Base-by-base conservation (phyloP, 1,140 invertebrate genomes). In the Sycophila sp. region DNA sequence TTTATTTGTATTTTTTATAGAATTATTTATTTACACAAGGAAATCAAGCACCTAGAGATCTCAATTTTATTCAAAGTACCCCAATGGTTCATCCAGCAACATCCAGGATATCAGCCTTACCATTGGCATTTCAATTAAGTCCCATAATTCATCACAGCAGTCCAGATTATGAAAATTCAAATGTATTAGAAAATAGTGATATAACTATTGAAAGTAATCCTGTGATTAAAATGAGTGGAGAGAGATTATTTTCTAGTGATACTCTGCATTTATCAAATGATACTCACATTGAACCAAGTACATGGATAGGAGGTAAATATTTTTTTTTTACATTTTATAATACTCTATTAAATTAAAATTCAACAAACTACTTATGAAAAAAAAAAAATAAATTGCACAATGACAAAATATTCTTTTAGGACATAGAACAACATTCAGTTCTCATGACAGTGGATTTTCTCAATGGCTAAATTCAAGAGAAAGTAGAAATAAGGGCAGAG, bases 81-180 rank as follows among this genome's bases (percentile, higher is more conserved):
- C 84, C 85, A 10, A 82, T 86, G 81, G 51, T 86, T 30, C 79
- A 75, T 56, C 73, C 84, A 8, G 19, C 79, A 56, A 56, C 76
- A 17, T 80, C 83, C 2, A 80, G 77, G 78, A 71, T 83, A 47
- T 76, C 79, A 69, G 71, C 78, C 24, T 75, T 85, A 49, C 79
- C 84, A 28, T 64, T 85, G 26, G 81, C 83, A 63, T 86, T 86
- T 71, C 83, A 86, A 75, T 74, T 86, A n/a, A 86, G 85, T 76
- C 85, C 84, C 13, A 86, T 86, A 42, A 79, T 83, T 72, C 81
- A 78, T 30, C 78, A 83, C 45, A 74, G 73, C 56, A 71, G 34
- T 26, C 34, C 42, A 19, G 75, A 81, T 63, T 60, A 63, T 72
- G 69, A 77, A 66, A 77, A 74, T 55, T 68, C 74, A 69, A 73